Evolutionary conservation across 2,113 vertebrate species (phyloP).

Genomic region (Corynorhinus townsendii): DNA sequence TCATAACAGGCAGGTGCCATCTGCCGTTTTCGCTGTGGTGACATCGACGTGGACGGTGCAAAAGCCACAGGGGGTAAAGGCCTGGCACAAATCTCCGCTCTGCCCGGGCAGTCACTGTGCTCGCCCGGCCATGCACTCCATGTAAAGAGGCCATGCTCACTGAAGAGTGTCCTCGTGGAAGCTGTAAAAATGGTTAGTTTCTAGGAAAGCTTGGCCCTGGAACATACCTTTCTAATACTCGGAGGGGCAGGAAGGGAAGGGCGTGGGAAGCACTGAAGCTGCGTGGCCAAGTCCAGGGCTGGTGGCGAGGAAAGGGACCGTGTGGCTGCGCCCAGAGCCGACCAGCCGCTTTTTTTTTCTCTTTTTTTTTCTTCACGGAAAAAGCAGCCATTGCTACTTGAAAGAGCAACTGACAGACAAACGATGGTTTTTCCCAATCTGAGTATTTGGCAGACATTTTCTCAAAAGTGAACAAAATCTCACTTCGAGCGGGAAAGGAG

Average conservation of each 20-base stretch:
- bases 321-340: rapidly evolving
- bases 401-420: not conserved
- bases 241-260: not conserved
- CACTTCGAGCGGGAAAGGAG: not conserved
- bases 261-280: rapidly evolving
- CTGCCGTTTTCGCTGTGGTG: not conserved
- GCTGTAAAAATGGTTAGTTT: not conserved
- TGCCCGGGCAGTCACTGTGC: rapidly evolving
- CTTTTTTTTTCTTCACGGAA: rapidly evolving
- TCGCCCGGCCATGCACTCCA: rapidly evolving
- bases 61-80: rapidly evolving
- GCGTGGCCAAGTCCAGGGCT: rapidly evolving
- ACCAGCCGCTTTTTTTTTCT: not conserved
- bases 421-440: not conserved
- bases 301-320: rapidly evolving
- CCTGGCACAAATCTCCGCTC: not conserved
- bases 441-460: not conserved
- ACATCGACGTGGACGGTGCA: rapidly evolving
- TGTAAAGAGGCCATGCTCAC: not conserved
- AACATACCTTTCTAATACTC: not conserved
- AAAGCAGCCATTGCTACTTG: not conserved
- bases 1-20: rapidly evolving
- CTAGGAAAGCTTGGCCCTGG: not conserved
- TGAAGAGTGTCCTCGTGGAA: not conserved
- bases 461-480: not conserved